phyloP scores from a whole-genome alignment of 2,888 invertebrate genomes.

The Drosophila peninsularis region DNA sequence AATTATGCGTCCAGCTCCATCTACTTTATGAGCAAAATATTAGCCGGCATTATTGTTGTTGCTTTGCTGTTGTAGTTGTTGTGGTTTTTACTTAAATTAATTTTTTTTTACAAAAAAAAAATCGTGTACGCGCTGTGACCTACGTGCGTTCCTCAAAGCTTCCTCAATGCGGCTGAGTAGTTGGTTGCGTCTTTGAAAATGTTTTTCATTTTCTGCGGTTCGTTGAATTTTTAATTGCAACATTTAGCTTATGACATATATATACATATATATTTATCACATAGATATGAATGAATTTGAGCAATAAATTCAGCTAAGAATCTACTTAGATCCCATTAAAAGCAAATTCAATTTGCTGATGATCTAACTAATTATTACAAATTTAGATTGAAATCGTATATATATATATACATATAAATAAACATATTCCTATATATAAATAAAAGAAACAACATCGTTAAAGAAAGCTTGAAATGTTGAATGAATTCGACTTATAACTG shows the following conservation, averaged over 20 bases:
- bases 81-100: constrained; percentile 20
- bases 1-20: constrained; percentile 24
- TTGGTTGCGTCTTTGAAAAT: constrained; percentile 19
- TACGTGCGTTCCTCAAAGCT: constrained; percentile 59
- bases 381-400: background rate
- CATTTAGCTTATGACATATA: constrained; percentile 8
- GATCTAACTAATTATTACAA: background rate
- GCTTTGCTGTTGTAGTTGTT: no score
- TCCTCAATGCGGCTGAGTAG: constrained; percentile 44
- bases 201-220: constrained; percentile 25
- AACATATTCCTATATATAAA: background rate
- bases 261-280: background rate
- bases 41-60: constrained; percentile 4
- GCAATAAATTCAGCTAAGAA: background rate
- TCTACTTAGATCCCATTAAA: background rate
- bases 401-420: background rate
- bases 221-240: constrained; percentile 47
- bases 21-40: constrained; percentile 20
- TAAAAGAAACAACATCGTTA: constrained; percentile 2
- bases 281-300: background rate
- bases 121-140: constrained; percentile 65
- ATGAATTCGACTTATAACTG: constrained; percentile 16
- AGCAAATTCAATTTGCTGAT: background rate
- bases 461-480: constrained; percentile 11
- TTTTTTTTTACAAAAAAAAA: constrained; percentile 30